Conservation (phyloP, 1,140 invertebrate genomes). For the Panulirus ornatus region DNA sequence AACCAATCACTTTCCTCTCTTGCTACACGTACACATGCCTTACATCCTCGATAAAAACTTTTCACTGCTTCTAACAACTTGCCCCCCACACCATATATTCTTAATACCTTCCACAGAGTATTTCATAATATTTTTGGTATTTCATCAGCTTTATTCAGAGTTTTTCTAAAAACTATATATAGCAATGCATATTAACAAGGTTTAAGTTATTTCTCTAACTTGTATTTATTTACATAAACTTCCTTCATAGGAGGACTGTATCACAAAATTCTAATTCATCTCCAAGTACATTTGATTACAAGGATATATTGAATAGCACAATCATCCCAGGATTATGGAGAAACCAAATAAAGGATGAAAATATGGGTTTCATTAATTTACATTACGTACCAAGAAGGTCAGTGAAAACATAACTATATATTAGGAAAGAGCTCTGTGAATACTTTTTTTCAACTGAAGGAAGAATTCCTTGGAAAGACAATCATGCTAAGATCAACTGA, state of each 20-base stretch:
- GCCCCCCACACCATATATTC: too few species aligned
- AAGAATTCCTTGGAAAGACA: conserved; percentile 15
- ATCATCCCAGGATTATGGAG: too few species aligned
- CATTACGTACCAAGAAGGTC: not conserved
- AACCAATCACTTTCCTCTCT: too few species aligned
- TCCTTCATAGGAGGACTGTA: conserved; percentile 12
- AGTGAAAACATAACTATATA: not conserved
- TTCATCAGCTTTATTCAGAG: conserved; percentile 10
- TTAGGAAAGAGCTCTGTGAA: conserved; percentile 13
- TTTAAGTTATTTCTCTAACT: not conserved
- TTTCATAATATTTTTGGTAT: conserved; percentile 33
- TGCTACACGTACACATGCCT: too few species aligned
- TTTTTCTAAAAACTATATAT: conserved; percentile 32
- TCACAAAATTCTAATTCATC: conserved; percentile 13
- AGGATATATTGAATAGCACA: not conserved
- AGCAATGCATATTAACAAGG: conserved; percentile 17
- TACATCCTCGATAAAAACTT: conserved; percentile 17
- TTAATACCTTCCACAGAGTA: not conserved
- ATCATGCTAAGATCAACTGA: not conserved
- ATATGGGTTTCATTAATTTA: conserved; percentile 22
- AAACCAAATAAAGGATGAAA: not conserved
- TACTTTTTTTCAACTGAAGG: conserved; percentile 28
- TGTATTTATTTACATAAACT: conserved; percentile 42
- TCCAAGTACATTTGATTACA: conserved; percentile 12
- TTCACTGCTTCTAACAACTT: too few species aligned